Evolutionary conservation across 2,113 vertebrate species (phyloP).

Genomic region (Apteryx owenii): DNA sequence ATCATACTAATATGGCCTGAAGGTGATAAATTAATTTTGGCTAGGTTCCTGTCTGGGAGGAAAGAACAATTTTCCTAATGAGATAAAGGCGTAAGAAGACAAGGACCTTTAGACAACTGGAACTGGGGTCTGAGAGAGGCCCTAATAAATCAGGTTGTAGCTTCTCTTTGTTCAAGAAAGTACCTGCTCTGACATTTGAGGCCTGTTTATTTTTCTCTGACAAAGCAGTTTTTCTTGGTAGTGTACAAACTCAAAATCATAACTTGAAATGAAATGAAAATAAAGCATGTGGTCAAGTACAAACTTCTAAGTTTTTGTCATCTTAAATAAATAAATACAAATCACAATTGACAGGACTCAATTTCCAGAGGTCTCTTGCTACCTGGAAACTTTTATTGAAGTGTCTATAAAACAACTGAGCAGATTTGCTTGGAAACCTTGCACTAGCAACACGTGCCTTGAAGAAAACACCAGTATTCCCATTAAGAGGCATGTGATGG

Average conservation of each 20-base stretch:
- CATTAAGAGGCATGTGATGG: background rate
- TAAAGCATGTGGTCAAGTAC: background rate
- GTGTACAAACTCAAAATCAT: background rate
- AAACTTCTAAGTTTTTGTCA: background rate
- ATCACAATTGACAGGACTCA: background rate
- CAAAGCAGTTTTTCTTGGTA: slow-evolving; percentile 22
- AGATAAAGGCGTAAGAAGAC: slow-evolving; percentile 58
- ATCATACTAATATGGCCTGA: slow-evolving; percentile 47
- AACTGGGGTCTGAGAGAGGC: slow-evolving; percentile 17
- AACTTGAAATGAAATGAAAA: slow-evolving; percentile 33
- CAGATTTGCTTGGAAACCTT: background rate
- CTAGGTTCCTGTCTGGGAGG: slow-evolving; percentile 12
- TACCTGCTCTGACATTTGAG: slow-evolving; percentile 8
- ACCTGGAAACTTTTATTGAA: background rate
- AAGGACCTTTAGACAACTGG: slow-evolving; percentile 24
- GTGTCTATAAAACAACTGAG: background rate
- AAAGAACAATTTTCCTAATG: slow-evolving; percentile 61
- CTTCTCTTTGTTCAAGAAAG: slow-evolving; percentile 45
- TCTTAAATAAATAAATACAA: background rate
- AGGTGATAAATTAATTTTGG: slow-evolving; percentile 66
- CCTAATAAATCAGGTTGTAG: slow-evolving; percentile 41
- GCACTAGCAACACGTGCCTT: background rate
- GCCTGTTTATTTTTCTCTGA: slow-evolving; percentile 45
- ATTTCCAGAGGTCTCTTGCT: background rate
- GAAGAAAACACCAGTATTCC: background rate